Percentiles rank a stretch among this genome's conserved stretches.
phyloP scores from a whole-genome alignment of 2,113 vertebrate genomes.

The Sus scrofa region T2T-Sscrofa CM000822.6:13380501-13381000 shows the following conservation, averaged over 20 bases:
- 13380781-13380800: background rate
- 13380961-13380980: background rate
- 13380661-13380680: background rate
- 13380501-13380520: too few relatives aligned
- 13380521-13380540: too few relatives aligned
- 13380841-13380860: background rate
- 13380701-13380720: background rate
- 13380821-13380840: background rate
- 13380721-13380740: background rate
- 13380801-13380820: background rate
- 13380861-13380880: background rate
- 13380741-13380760: background rate
- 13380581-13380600: background rate
- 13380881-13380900: background rate
- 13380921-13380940: background rate
- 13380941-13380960: background rate
- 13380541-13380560: too few relatives aligned
- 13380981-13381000: background rate
- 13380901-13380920: background rate
- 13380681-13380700: background rate
- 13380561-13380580: too few relatives aligned
- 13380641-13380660: background rate
- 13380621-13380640: background rate
- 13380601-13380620: too few relatives aligned
- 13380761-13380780: background rate